Percentiles rank a stretch among this genome's conserved stretches.
These are phyloP conservation scores for Morone chrysops DNA, from an alignment of 2,113 vertebrate species.

Conservation along the genomic window DNA sequence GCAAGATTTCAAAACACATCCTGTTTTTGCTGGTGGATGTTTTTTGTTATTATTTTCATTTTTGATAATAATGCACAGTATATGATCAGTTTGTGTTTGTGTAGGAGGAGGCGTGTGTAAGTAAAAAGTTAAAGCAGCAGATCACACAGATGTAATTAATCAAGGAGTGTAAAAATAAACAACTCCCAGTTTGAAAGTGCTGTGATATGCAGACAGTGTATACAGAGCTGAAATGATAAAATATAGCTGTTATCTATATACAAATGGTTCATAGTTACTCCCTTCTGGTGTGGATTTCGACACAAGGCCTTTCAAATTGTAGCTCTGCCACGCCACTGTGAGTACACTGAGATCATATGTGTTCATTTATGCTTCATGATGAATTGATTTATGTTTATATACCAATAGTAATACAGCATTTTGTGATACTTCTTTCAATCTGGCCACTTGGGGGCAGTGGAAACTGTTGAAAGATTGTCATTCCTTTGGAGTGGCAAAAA, in stretches of 20 bases:
- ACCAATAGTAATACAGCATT: neutral
- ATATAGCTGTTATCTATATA: constrained; percentile 28
- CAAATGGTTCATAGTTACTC: constrained; percentile 32
- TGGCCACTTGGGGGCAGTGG: too few relatives aligned
- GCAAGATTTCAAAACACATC: neutral
- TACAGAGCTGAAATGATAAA: constrained; percentile 24
- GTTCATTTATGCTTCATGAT: constrained; percentile 23
- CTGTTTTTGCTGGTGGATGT: constrained; percentile 4
- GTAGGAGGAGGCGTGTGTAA: neutral
- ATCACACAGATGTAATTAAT: constrained; percentile 37
- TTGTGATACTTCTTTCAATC: too few relatives aligned
- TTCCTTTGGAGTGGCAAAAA: neutral
- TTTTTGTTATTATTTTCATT: neutral
- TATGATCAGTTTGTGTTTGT: constrained; percentile 8
- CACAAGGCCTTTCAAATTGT: constrained; percentile 6
- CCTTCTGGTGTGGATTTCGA: constrained; percentile 22
- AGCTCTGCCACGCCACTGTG: neutral
- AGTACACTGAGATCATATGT: constrained; percentile 3
- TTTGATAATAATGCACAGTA: neutral
- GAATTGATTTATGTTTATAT: neutral
- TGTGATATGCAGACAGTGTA: constrained; percentile 22
- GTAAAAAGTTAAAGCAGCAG: constrained; percentile 6
- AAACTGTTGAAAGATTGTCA: neutral
- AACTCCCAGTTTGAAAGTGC: constrained; percentile 21
- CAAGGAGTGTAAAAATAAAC: constrained; percentile 27